Base-by-base conservation (phyloP, 2,113 vertebrate species). In the Entomyzon cyanotis region DNA sequence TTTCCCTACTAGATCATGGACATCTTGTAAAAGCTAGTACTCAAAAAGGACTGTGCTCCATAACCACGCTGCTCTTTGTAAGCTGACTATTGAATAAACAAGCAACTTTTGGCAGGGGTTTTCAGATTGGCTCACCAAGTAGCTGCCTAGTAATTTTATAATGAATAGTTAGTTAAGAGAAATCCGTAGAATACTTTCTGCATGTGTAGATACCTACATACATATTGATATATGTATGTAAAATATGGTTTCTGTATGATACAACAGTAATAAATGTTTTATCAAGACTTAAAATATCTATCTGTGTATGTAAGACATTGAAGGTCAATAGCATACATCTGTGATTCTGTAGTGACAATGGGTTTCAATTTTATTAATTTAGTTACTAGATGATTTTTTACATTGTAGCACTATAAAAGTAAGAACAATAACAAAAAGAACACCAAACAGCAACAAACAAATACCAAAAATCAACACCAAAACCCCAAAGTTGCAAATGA, bases 381-480 rank as follows among this genome's bases (percentile, higher is more conserved):
- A 35, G 1, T 73, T 18, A 24, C 2, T 21, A 41, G 28, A 33
- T 37, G 3, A 7, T 71, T 63, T 2, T 55, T 39, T 81, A 44
- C 9, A 42, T 9, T 62, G 39, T 33, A 82, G 18, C 7, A 6
- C 16, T 31, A 20, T 2, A 28, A 17, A 81, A 77, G 5, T 15
- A 71, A 74, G 31, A 77, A 53, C 1, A 44, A 28, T 1, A 15
- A 53, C 1, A 44, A 31, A 1, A 15, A 7, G 2, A 8, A 2
- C 3, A 21, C 25, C 9, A 14, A 60, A 12, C 13, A 35, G 7
- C 9, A 59, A 22, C 12, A 17, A 24, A 4, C 9, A 18, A 42
- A 20, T 3, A 15, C 10, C 10, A 5, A 15, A 69, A 77, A 39
- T 47, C 21, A 41, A 22, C 7, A 15, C 5, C 5, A 22, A 73